phyloP scores from a whole-genome alignment of 2,113 vertebrate species.

The Pelusios castaneus region DNA sequence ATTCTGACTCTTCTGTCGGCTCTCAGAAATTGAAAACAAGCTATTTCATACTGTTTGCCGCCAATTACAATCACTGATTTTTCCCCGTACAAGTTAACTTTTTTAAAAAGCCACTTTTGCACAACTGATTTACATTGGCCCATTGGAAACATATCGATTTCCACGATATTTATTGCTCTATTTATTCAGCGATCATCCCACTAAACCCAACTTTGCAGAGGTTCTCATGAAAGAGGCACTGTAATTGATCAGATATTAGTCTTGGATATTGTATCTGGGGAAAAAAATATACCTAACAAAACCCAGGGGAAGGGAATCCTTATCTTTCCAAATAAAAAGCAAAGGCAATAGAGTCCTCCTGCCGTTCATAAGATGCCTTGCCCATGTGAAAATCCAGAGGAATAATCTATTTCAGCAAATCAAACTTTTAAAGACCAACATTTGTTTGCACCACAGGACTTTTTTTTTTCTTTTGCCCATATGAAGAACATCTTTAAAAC shows the following conservation, averaged over 20 bases:
- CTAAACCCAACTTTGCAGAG: background rate
- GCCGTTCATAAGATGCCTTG: background rate
- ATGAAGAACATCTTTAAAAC: slow-evolving; percentile 20
- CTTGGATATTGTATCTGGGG: background rate
- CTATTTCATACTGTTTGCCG: background rate
- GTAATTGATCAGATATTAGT: background rate
- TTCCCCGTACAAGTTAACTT: background rate
- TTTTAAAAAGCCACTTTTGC: background rate
- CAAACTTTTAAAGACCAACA: too few species aligned
- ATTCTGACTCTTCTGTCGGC: background rate
- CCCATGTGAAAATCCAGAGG: slow-evolving; percentile 24
- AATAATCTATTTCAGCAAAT: too few species aligned
- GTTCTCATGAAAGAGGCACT: background rate
- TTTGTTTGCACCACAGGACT: too few species aligned
- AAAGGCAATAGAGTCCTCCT: accelerated
- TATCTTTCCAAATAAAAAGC: background rate
- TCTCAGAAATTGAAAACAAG: background rate
- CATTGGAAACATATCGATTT: background rate
- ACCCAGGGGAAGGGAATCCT: background rate
- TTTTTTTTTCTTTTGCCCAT: background rate
- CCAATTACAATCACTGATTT: background rate
- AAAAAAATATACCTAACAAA: background rate
- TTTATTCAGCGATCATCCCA: background rate
- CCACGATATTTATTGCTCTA: background rate
- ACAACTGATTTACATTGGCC: background rate